phyloP scores from a whole-genome alignment of 2,113 vertebrate species.

The Ailurus styani region DNA sequence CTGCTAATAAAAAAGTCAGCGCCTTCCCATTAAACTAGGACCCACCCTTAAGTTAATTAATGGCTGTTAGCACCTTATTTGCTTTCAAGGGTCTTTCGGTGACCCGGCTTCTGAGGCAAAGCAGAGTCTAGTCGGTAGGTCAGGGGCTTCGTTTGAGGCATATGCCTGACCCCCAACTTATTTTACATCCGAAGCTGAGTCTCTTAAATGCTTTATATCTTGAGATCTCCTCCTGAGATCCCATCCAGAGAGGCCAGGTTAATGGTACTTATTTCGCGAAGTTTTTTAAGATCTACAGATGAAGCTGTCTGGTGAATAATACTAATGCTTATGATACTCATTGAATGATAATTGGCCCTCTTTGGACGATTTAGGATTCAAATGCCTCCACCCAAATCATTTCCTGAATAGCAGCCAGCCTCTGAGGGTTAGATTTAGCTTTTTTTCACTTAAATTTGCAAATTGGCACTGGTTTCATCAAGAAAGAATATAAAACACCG shows the following conservation, averaged over 20 bases:
- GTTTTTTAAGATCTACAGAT: constrained; percentile 40
- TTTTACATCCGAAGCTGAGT: not conserved
- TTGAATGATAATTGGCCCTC: constrained; percentile 36
- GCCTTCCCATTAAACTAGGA: constrained; percentile 47
- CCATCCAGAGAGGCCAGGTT: not conserved
- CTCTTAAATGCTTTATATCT: not conserved
- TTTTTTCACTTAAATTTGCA: constrained; percentile 42
- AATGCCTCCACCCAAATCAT: constrained; percentile 32
- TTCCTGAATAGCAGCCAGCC: not conserved
- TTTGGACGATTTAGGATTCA: constrained; percentile 47
- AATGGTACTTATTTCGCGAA: constrained; percentile 45
- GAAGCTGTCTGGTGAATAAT: constrained; percentile 45
- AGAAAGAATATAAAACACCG: not conserved
- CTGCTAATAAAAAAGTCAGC: constrained; percentile 54
- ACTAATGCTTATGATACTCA: constrained; percentile 27
- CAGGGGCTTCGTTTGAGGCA: constrained; percentile 12
- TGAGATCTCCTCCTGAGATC: not conserved
- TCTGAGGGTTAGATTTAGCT: not conserved
- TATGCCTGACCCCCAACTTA: not conserved
- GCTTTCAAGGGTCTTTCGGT: constrained; percentile 26
- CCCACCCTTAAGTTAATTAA: constrained; percentile 54
- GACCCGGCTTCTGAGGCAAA: not conserved
- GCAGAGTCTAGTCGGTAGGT: not conserved
- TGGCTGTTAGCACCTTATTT: constrained; percentile 49
- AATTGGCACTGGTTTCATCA: constrained; percentile 15